Conservation (phyloP, 2,888 invertebrate species). For the Petrophora chlorosata region DNA sequence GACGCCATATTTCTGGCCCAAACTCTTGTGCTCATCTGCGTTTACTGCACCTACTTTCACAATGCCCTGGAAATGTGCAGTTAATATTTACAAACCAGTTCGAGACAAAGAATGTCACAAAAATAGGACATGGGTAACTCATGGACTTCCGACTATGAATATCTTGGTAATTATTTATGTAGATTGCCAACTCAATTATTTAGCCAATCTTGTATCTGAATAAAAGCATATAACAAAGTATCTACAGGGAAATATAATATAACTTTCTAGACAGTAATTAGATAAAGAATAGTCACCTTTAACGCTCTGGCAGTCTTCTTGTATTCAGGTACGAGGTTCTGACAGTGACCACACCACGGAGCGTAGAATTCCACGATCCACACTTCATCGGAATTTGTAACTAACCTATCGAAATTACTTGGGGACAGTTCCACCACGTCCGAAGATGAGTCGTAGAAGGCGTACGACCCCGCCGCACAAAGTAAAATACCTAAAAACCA, state of each 20-base stretch:
- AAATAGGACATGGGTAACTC: no score
- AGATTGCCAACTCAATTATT: no score
- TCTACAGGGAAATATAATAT: no score
- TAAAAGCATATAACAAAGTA: background rate
- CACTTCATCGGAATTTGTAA: constrained; percentile 91
- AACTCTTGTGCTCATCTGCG: constrained; percentile 93
- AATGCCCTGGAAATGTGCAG: constrained; percentile 86
- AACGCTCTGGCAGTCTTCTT: constrained; percentile 96
- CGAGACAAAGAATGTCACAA: no score
- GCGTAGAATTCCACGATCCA: constrained; percentile 99
- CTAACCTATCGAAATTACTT: constrained; percentile 93
- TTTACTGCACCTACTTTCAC: constrained; percentile 97
- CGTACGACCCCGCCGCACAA: constrained; percentile 60
- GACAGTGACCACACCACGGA: constrained; percentile 98
- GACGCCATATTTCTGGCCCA: constrained; percentile 92
- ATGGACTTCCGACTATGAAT: no score
- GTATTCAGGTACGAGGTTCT: constrained; percentile 95
- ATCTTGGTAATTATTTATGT: no score
- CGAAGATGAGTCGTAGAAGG: constrained; percentile 87
- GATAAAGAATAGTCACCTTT: constrained; percentile 83
- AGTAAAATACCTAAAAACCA: constrained; percentile 68
- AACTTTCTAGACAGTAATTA: background rate
- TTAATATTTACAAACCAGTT: constrained; percentile 8
- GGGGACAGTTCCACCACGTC: constrained; percentile 94
- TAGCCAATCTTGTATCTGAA: constrained; percentile 2